Evolutionary conservation across 2,113 vertebrate genomes (phyloP), one percentile per base, ranked within the genome.

Genomic region (Gymnocephalus cernua): DNA sequence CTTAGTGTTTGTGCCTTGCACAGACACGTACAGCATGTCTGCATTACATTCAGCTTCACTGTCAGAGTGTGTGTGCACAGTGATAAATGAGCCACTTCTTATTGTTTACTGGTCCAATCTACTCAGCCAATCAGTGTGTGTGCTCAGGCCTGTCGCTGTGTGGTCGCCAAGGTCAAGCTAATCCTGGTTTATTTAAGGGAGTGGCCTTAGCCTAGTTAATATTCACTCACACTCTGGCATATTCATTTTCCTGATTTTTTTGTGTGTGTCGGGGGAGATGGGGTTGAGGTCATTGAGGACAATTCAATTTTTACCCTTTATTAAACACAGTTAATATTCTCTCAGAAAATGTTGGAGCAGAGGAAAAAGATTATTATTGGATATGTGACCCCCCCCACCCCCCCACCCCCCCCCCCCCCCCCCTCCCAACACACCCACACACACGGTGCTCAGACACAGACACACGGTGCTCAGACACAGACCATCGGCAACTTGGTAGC

Each of bases 321-420:
- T 90, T 86, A 88, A 92, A 86, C 67, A 78, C 70, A 82, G 78
- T 91, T 92, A 82, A 88, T 90, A 89, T 94, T 93, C 85, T 78
- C 77, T 91, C 61, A 77, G 86, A 90, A 88, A 89, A 81, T 54
- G 68, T 84, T 51, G 70, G 51, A 73, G 84, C 61, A 84, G 11
- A 68, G 41, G 79, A n/a, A 51, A 84, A 59, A 77, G 75, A 76
- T 80, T 75, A 72, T 74, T 71, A 79, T 56, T 77, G 71, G 67
- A 85, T 76, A 64, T 62, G 54, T 6, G 6, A 7, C 41, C 6
- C 23, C n/a, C 0, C n/a, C n/a, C n/a, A n/a, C n/a, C n/a, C n/a
- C n/a, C n/a, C n/a, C n/a, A n/a, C n/a, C n/a, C n/a, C n/a, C n/a
- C n/a, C n/a, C n/a, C n/a, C n/a, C n/a, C n/a, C n/a, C n/a, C n/a